Base-by-base conservation (phyloP, 2,113 vertebrate genomes). In the Perognathus longimembris region DNA sequence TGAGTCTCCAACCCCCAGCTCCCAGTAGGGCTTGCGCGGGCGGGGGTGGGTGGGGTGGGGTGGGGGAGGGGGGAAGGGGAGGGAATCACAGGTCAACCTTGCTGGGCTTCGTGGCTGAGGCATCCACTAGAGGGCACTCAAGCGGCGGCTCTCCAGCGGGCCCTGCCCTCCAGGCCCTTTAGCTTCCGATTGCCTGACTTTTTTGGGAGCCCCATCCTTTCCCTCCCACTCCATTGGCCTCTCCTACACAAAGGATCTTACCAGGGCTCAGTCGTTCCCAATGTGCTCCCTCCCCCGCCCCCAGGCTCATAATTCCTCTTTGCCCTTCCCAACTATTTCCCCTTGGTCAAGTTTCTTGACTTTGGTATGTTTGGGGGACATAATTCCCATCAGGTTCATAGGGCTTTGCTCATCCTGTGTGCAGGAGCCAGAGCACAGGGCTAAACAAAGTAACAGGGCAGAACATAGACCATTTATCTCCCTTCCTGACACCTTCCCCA, bases 41-140 rank as follows among this genome's bases (percentile, higher is more conserved):
- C n/a, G n/a, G n/a, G n/a, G n/a, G n/a, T n/a, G n/a, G n/a, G n/a
- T n/a, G n/a, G n/a, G n/a, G n/a, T n/a, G n/a, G n/a, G n/a, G n/a
- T n/a, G n/a, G n/a, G n/a, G n/a, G n/a, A n/a, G n/a, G n/a, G n/a
- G n/a, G n/a, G n/a, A n/a, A n/a, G n/a, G n/a, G n/a, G n/a, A n/a
- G 20, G 36, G 34, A 0, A 0, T 4, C 57, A 21, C 36, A 34
- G 36, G 45, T 21, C 57, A 7, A 7, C 67, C 54, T 67, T 0
- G 28, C 42, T 36, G 0, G 24, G 74, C 24, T 20, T 1, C 6
- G 24, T 1, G 3, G 26, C 54, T 38, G n/a, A 63, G 36, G 80
- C 7, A 8, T 17, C 94, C 96, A 82, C 93, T 71, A 93, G 96
- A 85, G 83, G 95, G 93, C 89, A 5, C 81, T 59, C 15, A 0